Conservation (phyloP, 2,888 invertebrate species). For the Sclerodermus sp. region DNA sequence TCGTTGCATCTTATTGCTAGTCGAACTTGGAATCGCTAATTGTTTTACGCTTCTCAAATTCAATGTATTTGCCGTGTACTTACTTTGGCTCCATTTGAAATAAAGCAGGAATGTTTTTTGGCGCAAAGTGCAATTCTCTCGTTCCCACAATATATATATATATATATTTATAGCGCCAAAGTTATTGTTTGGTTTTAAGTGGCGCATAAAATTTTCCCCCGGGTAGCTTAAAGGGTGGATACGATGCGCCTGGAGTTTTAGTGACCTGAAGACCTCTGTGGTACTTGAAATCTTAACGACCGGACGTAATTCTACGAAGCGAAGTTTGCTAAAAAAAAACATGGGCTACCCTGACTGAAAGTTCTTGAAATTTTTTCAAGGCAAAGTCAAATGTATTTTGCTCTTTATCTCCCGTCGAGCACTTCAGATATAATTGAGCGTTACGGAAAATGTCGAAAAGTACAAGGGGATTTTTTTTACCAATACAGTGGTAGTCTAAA, state of each 20-base stretch:
- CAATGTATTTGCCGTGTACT: no score
- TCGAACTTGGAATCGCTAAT: no score
- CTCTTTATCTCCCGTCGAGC: conserved; percentile 29
- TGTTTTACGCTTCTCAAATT: no score
- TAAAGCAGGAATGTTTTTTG: no score
- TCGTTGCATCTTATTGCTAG: no score
- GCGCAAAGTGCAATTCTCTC: no score
- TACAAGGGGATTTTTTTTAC: no score
- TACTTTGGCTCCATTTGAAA: no score
- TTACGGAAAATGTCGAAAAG: conserved; percentile 4
- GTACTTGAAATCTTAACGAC: conserved; percentile 18
- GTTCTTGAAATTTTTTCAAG: neutral
- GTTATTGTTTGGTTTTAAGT: conserved; percentile 13
- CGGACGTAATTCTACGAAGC: conserved; percentile 16
- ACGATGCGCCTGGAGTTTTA: conserved; percentile 11
- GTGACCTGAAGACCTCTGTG: conserved; percentile 4
- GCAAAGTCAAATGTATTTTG: conserved; percentile 7
- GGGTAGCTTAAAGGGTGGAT: conserved; percentile 9
- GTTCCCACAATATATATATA: no score
- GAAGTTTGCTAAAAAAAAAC: no score
- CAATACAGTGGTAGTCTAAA: no score
- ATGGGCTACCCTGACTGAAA: neutral
- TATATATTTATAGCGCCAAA: no score
- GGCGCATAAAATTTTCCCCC: conserved; percentile 23
- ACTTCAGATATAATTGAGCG: conserved; percentile 36